Percentiles rank a stretch among this genome's conserved stretches.
phyloP scores from a whole-genome alignment of 2,113 vertebrate species.

The pig (Sus scrofa) region DNA sequence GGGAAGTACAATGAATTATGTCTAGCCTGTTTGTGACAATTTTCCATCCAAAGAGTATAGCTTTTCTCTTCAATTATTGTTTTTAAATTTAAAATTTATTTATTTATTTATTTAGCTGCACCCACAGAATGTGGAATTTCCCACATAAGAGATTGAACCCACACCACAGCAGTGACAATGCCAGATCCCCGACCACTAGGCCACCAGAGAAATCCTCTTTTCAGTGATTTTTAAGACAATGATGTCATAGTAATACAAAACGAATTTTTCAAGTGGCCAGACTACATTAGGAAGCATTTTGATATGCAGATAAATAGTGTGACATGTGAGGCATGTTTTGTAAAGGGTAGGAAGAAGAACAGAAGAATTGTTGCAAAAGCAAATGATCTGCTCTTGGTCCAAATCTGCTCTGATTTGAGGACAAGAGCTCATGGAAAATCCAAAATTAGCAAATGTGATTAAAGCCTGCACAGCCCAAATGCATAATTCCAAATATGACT shows the following conservation, averaged over 20 bases:
- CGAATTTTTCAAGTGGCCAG: conserved; percentile 50
- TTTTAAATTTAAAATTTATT: too few species aligned
- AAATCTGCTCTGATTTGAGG: not conserved
- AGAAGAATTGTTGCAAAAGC: not conserved
- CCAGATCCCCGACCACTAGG: too few species aligned
- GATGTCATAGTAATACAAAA: conserved; percentile 32
- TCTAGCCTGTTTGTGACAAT: conserved; percentile 10
- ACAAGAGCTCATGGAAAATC: not conserved
- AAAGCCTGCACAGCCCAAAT: not conserved
- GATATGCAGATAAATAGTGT: conserved; percentile 25
- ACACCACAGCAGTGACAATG: too few species aligned
- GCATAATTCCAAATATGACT: not conserved
- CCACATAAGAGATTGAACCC: too few species aligned
- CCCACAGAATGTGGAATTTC: too few species aligned
- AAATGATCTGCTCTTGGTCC: not conserved
- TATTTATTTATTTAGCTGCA: too few species aligned
- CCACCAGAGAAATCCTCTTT: not conserved
- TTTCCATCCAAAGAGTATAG: not conserved
- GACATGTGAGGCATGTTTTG: not conserved
- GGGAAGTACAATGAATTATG: not conserved
- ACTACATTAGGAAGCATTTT: conserved; percentile 49
- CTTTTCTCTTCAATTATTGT: not conserved
- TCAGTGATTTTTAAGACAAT: conserved; percentile 38
- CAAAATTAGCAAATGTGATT: not conserved
- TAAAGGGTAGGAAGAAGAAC: not conserved